phyloP scores from a whole-genome alignment of 92 coral and sea anemone genomes.

The Diadumene lineata region DNA sequence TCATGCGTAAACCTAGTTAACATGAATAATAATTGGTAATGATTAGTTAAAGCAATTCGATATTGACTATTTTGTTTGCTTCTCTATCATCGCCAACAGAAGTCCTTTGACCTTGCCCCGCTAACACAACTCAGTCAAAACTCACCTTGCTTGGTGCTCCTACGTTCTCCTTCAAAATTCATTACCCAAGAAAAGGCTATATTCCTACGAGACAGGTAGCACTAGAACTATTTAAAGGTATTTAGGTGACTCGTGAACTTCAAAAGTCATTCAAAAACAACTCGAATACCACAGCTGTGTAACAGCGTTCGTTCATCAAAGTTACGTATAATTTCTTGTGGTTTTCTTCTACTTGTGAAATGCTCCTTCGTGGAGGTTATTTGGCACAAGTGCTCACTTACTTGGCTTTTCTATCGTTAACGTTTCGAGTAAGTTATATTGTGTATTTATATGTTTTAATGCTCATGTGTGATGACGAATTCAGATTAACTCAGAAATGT shows the following conservation, averaged over 20 bases:
- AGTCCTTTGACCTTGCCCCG: slow-evolving; percentile 1
- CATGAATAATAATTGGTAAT: not conserved
- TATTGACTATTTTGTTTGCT: not conserved
- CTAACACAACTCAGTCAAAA: slow-evolving; percentile 2
- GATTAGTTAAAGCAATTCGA: not conserved
- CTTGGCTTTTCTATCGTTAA: slow-evolving; percentile 1
- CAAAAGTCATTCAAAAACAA: not conserved
- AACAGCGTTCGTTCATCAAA: not conserved
- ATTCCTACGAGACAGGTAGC: not conserved
- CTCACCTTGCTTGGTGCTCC: no score
- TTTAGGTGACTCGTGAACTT: not conserved
- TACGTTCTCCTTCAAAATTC: slow-evolving; percentile 1
- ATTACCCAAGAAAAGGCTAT: not conserved
- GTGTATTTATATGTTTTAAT: not conserved
- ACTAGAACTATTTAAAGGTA: not conserved
- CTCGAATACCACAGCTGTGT: not conserved
- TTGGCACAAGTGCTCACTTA: not conserved
- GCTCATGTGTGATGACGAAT: not conserved
- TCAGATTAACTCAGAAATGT: not conserved
- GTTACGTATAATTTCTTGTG: not conserved
- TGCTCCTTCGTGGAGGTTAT: not conserved
- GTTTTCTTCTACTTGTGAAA: not conserved
- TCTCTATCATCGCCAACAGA: not conserved
- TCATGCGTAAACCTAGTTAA: not conserved
- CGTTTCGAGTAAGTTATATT: slow-evolving; percentile 2